Conservation (phyloP, 2,113 vertebrate genomes). For the Prionailurus bengalensis region DNA sequence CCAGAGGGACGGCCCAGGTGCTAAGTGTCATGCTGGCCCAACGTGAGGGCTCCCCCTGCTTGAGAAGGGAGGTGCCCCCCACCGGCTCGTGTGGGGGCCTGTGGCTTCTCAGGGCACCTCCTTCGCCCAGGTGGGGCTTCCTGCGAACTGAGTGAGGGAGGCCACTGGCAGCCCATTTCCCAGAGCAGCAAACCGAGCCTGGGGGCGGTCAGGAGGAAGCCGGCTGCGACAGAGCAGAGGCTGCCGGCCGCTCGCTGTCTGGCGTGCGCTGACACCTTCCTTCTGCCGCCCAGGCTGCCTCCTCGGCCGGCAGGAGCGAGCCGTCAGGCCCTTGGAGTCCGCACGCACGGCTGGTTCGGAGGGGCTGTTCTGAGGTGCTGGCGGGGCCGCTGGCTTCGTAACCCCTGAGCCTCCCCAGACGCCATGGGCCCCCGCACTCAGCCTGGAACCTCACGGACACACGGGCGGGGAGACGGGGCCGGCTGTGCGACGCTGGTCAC, state of each 20-base stretch:
- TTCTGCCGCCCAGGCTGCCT: neutral
- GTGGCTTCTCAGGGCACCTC: neutral
- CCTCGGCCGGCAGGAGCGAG: neutral
- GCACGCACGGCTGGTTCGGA: rapidly evolving
- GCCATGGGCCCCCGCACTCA: rapidly evolving
- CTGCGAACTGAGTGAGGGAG: neutral
- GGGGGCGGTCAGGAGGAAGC: neutral
- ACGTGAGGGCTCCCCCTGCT: neutral
- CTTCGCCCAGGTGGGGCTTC: neutral
- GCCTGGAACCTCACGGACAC: no score
- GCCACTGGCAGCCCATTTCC: neutral
- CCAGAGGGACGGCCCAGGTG: rapidly evolving
- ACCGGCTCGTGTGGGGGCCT: neutral
- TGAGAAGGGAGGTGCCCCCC: neutral
- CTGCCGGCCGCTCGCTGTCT: neutral
- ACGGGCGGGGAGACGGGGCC: neutral
- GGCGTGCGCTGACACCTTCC: rapidly evolving
- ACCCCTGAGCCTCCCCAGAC: neutral
- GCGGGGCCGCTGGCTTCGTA: neutral
- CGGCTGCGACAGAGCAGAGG: neutral
- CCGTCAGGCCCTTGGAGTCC: rapidly evolving
- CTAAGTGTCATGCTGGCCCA: rapidly evolving
- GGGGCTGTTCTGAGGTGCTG: neutral
- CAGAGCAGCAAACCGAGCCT: neutral
- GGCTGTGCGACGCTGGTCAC: rapidly evolving